Percentiles rank a stretch among this genome's conserved stretches.
Evolutionary conservation across 2,113 vertebrate species (phyloP).

Genomic region (Vimba vimba): DNA sequence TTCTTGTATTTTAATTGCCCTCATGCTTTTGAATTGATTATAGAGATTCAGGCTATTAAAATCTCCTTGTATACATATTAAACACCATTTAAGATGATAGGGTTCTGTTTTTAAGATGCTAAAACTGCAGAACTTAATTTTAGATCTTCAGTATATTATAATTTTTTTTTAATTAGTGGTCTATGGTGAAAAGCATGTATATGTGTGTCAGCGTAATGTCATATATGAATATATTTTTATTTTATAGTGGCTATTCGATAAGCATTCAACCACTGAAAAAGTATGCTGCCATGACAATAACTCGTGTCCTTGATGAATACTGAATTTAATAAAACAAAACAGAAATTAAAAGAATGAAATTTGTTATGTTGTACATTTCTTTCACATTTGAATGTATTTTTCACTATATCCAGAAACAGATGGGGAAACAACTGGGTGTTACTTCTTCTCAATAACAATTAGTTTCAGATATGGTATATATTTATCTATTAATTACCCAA

Average conservation of each 20-base stretch:
- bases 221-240: constrained; percentile 28
- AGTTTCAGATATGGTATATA: background rate
- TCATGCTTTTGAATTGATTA: constrained; percentile 7
- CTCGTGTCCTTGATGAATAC: constrained; percentile 37
- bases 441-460: background rate
- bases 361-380: constrained; percentile 37
- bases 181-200: constrained; percentile 19
- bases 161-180: background rate
- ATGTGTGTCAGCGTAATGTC: constrained; percentile 9
- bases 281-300: constrained; percentile 22
- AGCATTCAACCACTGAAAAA: background rate
- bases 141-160: background rate
- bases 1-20: constrained; percentile 7
- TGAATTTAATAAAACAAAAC: constrained; percentile 56
- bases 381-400: background rate
- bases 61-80: background rate
- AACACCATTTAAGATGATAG: background rate
- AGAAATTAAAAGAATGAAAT: background rate
- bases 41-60: background rate
- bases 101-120: constrained; percentile 8
- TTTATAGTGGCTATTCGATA: constrained; percentile 21
- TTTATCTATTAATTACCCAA: background rate
- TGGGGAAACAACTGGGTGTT: background rate
- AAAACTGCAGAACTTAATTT: background rate
- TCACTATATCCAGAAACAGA: background rate